Base-by-base conservation (phyloP, 1,140 invertebrate genomes). In the Papilio dardanus region DNA sequence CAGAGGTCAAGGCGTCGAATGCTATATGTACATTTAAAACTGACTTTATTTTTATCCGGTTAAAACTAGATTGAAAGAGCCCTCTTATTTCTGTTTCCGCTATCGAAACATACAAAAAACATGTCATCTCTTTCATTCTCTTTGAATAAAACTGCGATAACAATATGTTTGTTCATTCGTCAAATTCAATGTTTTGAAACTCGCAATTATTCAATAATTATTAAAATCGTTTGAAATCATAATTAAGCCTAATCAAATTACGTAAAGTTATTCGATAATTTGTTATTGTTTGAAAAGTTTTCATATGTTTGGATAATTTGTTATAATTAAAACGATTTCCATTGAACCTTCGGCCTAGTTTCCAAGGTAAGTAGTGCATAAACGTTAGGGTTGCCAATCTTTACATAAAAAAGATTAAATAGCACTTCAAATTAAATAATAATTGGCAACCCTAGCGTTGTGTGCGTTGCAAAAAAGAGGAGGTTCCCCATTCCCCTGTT, bases 121-220 rank as follows among this genome's bases (percentile, higher is more conserved):
- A 16, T 42, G 40, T 42, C 16, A 16, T 42, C 40, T 42, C 42
- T 46, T n/a, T 46, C n/a, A 46, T n/a, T n/a, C 16, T 1, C 4
- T 19, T n/a, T 16, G 16, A 46, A 19, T 46, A 19, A 46, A 42
- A 42, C 40, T 16, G 40, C 16, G 42, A 46, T 19, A 46, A 46
- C n/a, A 6, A 6, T 46, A 46, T 46, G 42, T 46, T 46, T 46
- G 42, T 46, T 6, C 16, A 62, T 30, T 2, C 24, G 7, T 28
- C 54, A 62, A 62, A 28, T 62, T 16, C 10, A 30, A 62, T 62
- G 12, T 28, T 62, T 62, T 28, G 24, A 62, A 62, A 62, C 54
- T 62, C 5, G 24, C 21, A 28, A 12, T n/a, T 16, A 46, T 12
- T 54, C 50, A 21, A 54, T 14, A 24, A 24, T 54, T 54, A 28